These are phyloP conservation scores for Champsocephalus esox DNA, from an alignment of 2,797 vertebrate species.

Conservation along the genomic window DNA sequence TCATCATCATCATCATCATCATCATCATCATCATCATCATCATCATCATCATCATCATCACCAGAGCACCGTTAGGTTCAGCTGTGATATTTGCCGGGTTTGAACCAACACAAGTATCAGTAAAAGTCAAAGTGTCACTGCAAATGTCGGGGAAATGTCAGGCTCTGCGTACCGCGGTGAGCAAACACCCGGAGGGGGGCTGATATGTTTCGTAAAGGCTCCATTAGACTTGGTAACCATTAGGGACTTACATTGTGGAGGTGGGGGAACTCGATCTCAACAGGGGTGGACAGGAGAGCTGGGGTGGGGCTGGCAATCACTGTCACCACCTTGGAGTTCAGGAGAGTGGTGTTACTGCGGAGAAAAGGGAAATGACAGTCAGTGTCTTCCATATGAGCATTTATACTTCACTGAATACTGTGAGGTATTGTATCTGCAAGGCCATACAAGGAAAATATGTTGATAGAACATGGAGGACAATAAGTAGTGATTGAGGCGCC, in stretches of 20 bases:
- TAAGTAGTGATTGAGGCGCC: constrained; percentile 29
- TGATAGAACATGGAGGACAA: neutral
- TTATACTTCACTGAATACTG: neutral
- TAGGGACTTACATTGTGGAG: constrained; percentile 92
- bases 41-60: constrained; percentile 9
- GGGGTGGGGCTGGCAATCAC: constrained; percentile 95
- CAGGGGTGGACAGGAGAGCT: constrained; percentile 87
- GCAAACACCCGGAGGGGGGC: constrained; percentile 61
- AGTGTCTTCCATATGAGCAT: constrained; percentile 9
- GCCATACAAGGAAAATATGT: constrained; percentile 5
- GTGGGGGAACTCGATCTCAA: constrained; percentile 98
- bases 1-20: constrained; percentile 19
- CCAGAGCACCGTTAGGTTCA: constrained; percentile 31
- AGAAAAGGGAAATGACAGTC: constrained; percentile 32
- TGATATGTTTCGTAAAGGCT: constrained; percentile 47
- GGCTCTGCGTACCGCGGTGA: constrained; percentile 41
- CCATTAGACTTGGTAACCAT: constrained; percentile 45
- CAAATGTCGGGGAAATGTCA: constrained; percentile 84
- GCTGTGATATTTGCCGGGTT: constrained; percentile 56
- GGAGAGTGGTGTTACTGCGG: constrained; percentile 90
- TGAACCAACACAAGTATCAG: constrained; percentile 48
- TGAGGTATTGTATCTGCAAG: neutral
- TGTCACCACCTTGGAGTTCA: constrained; percentile 96
- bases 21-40: constrained; percentile 31
- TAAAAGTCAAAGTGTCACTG: constrained; percentile 68